Base-by-base conservation (phyloP, 2,888 invertebrate species). In the Actias luna region DNA sequence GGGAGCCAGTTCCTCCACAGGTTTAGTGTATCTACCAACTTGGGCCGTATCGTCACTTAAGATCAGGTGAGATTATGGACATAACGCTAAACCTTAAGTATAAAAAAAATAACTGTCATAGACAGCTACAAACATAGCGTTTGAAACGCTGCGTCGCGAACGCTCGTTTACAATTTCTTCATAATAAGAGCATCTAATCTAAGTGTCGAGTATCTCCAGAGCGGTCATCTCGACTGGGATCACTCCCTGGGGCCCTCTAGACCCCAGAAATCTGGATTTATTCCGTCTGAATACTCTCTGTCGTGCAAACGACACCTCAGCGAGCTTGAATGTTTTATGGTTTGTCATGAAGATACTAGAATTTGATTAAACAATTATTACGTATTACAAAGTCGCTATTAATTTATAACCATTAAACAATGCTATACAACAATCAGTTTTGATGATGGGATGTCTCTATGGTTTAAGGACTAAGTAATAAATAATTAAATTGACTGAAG, bases 201-300 rank as follows among this genome's bases (percentile, higher is more conserved):
- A 86, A 88, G 87, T 85, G 87, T 85, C 78, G 84, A 85, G 86
- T 83, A 86, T 85, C 83, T 85, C 77, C 81, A 80, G 84, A 84
- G 83, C 89, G 92, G 92, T 91, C 92, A 91, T 90, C 91, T 88
- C 89, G 77, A 82, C 80, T 79, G 82, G 81, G 84, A 92, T 89
- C 78, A 87, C 87, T 90, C 93, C 92, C 93, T 67, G 65, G 91
- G 89, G 93, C 74, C 82, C 80, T 79, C 84, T 89, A 86, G 82
- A 84, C 87, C 83, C 83, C 81, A 80, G 80, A 77, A 80, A 80
- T 80, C 82, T 80, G 88, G 89, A 90, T 90, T 92, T 90, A 92
- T 91, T 87, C 85, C 82, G 79, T 84, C 85, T 85, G 87, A 86
- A 87, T 84, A 84, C 76, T 73, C 71, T 71, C 75, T 78, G 82